Conservation (phyloP, 2,888 invertebrate genomes). For the Plemyria rubiginata region DNA sequence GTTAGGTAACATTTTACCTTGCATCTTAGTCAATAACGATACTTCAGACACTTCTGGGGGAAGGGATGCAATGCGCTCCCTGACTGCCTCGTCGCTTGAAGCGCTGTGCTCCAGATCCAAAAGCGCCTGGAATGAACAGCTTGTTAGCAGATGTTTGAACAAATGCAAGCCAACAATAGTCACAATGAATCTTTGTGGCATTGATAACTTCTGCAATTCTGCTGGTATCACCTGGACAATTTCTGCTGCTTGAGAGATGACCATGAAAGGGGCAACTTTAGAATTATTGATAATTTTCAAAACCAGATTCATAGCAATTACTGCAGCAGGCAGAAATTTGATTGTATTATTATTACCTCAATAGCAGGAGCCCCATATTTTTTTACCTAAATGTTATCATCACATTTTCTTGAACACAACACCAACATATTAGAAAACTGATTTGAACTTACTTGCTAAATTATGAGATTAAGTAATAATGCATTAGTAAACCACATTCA, state of each 20-base stretch:
- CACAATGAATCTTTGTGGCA: not conserved
- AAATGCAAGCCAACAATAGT: not conserved
- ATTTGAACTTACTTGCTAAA: not conserved
- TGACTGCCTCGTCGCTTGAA: conserved; percentile 96
- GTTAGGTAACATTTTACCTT: conserved; percentile 83
- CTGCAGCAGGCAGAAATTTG: not conserved
- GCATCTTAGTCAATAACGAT: conserved; percentile 92
- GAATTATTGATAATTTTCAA: not conserved
- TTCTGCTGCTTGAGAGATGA: not conserved
- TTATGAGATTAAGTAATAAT: conserved; percentile 1
- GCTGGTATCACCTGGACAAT: not conserved
- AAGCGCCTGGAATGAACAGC: conserved; percentile 78
- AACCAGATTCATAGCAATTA: not conserved
- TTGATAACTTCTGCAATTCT: not conserved
- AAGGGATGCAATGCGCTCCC: conserved; percentile 96
- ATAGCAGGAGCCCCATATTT: not conserved
- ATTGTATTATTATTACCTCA: not conserved
- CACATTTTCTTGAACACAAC: not conserved
- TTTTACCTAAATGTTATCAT: not conserved
- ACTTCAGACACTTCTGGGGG: conserved; percentile 98
- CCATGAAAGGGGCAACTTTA: not conserved
- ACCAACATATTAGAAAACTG: not conserved
- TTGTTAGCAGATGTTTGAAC: conserved; percentile 14
- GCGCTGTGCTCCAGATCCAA: conserved; percentile 97
- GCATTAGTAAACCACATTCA: conserved; percentile 5